Base-by-base conservation (phyloP, 2,113 vertebrate genomes). In the Apodemus sylvaticus region DNA sequence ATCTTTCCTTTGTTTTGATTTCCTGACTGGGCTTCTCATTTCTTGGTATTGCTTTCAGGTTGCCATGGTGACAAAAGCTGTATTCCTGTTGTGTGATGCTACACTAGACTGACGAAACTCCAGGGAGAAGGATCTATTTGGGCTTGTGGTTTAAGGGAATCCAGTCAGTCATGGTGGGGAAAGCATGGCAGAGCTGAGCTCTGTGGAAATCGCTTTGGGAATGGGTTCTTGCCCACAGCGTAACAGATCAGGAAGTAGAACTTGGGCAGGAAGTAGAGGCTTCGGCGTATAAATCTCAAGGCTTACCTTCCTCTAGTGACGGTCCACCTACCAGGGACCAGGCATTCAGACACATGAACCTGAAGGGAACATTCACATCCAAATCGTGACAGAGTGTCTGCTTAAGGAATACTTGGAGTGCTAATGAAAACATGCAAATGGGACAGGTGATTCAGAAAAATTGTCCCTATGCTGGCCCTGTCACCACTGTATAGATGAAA, bases 321-420 rank as follows among this genome's bases (percentile, higher is more conserved):
- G 9, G 7, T 19, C 36, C 36, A 17, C 34, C 42, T 42, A 19
- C 66, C 45, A 68, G 20, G 64, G 64, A 53, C 45, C 45, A 51
- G 53, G 34, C 34, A 36, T 53, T 71, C 66, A 71, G 51, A 26
- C 66, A 39, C 48, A 3, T 26, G 34, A 16, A 9, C 39, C 45
- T 70, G 64, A 5, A 48, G 34, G 66, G 19, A 64, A 48, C 64
- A 55, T 64, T 53, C 17, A 88, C 24, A 6, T 3, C 8, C 22
- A 55, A 29, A 31, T 13, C 7, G 4, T 17, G 22, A 3, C 29
- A 24, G 31, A 36, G 2, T 22, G 34, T 66, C 4, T 62, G 16
- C 29, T 81, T 77, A 45, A 48, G 24, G 55, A 34, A 13, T 24
- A 6, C 31, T 22, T 31, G 20, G 5, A 12, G 0, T 0, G 0